phyloP scores from a whole-genome alignment of 2,113 vertebrate species.

The Tragelaphus buxtoni region DNA sequence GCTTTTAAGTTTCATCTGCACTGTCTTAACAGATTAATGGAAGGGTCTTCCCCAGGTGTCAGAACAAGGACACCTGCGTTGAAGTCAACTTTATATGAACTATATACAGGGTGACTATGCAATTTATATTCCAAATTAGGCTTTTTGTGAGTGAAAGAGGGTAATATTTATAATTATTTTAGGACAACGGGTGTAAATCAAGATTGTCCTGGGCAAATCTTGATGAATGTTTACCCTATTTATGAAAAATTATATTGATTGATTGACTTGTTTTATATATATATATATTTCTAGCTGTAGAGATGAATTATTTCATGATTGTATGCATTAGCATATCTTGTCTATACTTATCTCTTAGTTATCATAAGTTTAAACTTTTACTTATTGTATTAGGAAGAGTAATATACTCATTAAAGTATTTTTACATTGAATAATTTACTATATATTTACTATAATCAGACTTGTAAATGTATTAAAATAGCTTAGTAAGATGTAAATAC shows the following conservation, averaged over 20 bases:
- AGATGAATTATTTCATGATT: not conserved
- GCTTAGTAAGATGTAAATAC: not conserved
- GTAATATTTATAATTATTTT: not conserved
- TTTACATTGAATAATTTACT: not conserved
- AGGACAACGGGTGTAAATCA: not conserved
- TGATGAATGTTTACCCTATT: not conserved
- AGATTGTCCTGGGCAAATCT: not conserved
- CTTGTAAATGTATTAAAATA: not conserved
- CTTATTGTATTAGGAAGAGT: not conserved
- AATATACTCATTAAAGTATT: not conserved
- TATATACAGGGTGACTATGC: not conserved
- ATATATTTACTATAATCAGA: not conserved
- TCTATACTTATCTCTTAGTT: not conserved
- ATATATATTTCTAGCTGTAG: not conserved
- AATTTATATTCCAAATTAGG: constrained; percentile 36
- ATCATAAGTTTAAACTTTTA: not conserved
- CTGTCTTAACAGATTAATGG: not conserved
- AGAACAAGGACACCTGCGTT: not conserved
- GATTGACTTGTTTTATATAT: not conserved
- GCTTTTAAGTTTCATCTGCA: not conserved
- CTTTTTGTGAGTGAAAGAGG: not conserved
- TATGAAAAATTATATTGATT: not conserved
- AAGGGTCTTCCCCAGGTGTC: not conserved
- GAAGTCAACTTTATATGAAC: not conserved
- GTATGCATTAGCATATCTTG: not conserved